Conservation (phyloP, 2,797 vertebrate genomes). For the Eospalax fontanierii region DNA sequence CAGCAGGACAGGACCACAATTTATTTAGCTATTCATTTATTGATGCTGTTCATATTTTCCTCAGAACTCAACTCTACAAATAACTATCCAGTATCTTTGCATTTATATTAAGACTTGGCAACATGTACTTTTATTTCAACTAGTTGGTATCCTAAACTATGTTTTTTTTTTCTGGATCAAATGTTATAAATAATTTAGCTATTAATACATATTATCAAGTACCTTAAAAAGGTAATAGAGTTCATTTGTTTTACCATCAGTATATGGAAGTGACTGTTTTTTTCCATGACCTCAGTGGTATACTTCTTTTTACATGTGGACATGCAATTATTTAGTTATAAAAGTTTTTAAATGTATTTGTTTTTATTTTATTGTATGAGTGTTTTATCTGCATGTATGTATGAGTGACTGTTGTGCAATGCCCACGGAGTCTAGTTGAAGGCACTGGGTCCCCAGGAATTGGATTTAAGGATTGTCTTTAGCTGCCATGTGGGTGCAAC, state of each 20-base stretch:
- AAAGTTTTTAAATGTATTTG: no score
- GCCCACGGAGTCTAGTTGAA: no score
- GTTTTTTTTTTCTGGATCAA: not conserved
- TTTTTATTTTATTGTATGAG: no score
- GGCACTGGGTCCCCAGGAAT: no score
- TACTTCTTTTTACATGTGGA: slow-evolving; percentile 13
- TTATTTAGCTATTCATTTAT: slow-evolving; percentile 25
- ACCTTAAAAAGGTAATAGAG: not conserved
- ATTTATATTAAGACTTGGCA: not conserved
- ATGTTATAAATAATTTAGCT: not conserved
- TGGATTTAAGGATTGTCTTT: no score
- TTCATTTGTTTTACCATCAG: slow-evolving; percentile 22
- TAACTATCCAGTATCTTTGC: not conserved
- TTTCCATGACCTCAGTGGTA: not conserved
- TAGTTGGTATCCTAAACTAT: not conserved
- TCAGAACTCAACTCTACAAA: slow-evolving; percentile 15
- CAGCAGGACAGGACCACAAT: not conserved
- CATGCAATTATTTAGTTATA: not conserved
- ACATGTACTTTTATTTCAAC: slow-evolving; percentile 27
- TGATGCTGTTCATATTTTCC: slow-evolving; percentile 2
- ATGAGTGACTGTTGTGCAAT: no score
- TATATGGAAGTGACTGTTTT: not conserved
- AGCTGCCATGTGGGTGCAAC: no score
- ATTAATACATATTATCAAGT: slow-evolving; percentile 1
- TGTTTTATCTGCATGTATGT: no score